Percentiles rank a stretch among this genome's conserved stretches.
These are phyloP conservation scores for Steromphala cineraria DNA, from an alignment of 2,888 invertebrate genomes.

Conservation along the genomic window DNA sequence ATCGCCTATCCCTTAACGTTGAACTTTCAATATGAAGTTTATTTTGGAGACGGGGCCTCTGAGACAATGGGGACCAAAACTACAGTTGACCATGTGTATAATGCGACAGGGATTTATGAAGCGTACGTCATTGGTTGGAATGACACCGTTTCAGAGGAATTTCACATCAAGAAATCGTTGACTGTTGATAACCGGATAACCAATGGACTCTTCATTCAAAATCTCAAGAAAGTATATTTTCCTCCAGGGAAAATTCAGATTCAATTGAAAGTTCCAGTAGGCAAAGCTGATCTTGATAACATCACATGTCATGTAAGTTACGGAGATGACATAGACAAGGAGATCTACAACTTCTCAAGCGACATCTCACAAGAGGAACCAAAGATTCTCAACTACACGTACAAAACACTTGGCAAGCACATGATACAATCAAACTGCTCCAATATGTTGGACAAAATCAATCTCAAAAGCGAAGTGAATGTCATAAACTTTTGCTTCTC, in stretches of 20 bases:
- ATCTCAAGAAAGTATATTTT: not conserved
- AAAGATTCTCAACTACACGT: not conserved
- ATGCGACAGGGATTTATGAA: not conserved
- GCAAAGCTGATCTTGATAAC: not conserved
- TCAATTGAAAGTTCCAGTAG: not conserved
- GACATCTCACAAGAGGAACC: not conserved
- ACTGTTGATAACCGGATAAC: not conserved
- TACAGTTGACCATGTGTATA: not conserved
- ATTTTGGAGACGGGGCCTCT: not conserved
- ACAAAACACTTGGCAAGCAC: constrained; percentile 11
- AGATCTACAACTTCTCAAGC: not conserved
- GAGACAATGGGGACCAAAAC: not conserved
- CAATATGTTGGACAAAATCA: not conserved
- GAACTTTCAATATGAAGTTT: not conserved
- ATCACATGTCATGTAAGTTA: not conserved
- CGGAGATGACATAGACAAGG: constrained; percentile 16
- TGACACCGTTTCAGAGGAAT: not conserved
- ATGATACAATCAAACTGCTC: constrained; percentile 3
- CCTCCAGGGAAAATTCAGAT: not conserved
- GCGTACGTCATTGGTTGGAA: not conserved
- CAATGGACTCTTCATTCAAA: not conserved
- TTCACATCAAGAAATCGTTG: not conserved
- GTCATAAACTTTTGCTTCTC: constrained; percentile 13
- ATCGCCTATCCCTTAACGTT: not conserved
- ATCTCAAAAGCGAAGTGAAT: not conserved